A percentile compares a stretch with the other conserved stretches of the same genome.
Conservation (phyloP, 1,140 invertebrate species). For the Protaetia brevitarsis region DNA sequence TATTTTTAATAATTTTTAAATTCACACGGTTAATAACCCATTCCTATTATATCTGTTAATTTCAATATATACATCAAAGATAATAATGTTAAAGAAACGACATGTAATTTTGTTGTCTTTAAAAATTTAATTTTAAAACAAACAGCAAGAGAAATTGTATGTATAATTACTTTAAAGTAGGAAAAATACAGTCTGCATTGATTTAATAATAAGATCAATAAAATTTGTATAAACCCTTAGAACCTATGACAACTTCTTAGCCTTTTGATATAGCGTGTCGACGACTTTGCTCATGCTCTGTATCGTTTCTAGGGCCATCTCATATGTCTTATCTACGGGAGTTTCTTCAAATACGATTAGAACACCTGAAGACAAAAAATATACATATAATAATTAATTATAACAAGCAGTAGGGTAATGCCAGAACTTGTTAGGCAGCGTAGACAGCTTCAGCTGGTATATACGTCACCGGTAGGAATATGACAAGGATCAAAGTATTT, state of each 20-base stretch:
- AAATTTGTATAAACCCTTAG: constrained; percentile 29
- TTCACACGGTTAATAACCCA: constrained; percentile 23
- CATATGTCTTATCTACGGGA: constrained; percentile 94
- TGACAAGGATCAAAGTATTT: no score
- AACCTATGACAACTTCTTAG: constrained; percentile 92
- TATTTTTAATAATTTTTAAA: constrained; percentile 11
- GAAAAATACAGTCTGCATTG: constrained; percentile 45
- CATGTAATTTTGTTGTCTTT: neutral
- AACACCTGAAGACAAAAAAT: constrained; percentile 56
- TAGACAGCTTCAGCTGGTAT: no score
- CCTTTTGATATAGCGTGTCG: constrained; percentile 96
- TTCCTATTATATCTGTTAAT: constrained; percentile 21
- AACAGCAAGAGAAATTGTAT: neutral
- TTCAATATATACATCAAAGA: constrained; percentile 21
- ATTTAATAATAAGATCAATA: constrained; percentile 31
- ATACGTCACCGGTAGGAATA: no score
- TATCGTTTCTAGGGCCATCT: constrained; percentile 94
- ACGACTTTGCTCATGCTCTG: constrained; percentile 99
- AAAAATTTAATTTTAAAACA: constrained; percentile 6
- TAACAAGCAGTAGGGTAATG: no score
- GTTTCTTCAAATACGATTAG: constrained; percentile 96
- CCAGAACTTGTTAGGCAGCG: no score
- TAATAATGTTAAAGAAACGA: constrained; percentile 4
- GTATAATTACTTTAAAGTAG: constrained; percentile 29
- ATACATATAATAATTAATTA: neutral